Base-by-base conservation (phyloP, 2,888 invertebrate species). In the Cataglyphis albicans region DNA sequence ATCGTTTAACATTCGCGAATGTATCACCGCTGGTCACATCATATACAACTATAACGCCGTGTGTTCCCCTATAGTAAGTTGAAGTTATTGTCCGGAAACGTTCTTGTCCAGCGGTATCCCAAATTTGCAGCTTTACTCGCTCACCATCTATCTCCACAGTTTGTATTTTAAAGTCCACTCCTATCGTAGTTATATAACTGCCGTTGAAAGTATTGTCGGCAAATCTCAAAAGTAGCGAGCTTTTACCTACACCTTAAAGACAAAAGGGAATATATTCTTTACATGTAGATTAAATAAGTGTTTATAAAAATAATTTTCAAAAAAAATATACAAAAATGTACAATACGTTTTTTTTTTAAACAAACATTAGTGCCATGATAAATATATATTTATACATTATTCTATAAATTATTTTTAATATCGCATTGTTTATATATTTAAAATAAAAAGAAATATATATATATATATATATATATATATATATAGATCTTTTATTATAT, bases 111-210 rank as follows among this genome's bases (percentile, higher is more conserved):
- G 99, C 99, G 52, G 99, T 99, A 95, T 99, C 99, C 99, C 99
- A 99, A 94, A 99, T 99, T 95, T 99, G 98, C 89, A 99, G 96
- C 95, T 99, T 99, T 72, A 98, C 98, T 93, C 97, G 96, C 94
- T 98, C 97, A 83, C 98, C 98, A 93, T 98, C 98, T 92, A 98
- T 96, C 94, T 97, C 97, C 91, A 99, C 97, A 87, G 99, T 99
- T 94, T 99, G 97, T 95, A 99, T 99, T 96, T 99, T 99, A 95
- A 99, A 99, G 96, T 99, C 99, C 76, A 99, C 99, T 87, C 99
- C 99, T 95, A 99, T 99, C 68, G 99, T 99, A 84, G 99, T 99
- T 94, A 99, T 99, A 95, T 98, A 98, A 96, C 97, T 98, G 95
- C 99, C 98, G 92, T 98, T 98, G 95, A 99, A 99, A 87, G 99